phyloP scores from a whole-genome alignment of 2,797 vertebrate genomes.

The Phataginus tricuspis region DNA sequence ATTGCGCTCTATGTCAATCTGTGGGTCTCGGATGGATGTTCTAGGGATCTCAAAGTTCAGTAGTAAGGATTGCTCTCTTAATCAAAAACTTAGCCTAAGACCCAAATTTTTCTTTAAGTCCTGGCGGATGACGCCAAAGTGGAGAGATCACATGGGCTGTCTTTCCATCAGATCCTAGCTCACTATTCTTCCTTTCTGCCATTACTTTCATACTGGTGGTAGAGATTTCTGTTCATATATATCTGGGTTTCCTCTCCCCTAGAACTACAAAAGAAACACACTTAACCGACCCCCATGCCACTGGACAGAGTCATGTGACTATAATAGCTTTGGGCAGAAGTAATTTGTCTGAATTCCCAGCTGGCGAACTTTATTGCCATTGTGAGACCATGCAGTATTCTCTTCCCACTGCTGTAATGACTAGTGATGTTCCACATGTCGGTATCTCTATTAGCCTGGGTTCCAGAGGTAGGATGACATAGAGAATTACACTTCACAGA shows the following conservation, averaged over 20 bases:
- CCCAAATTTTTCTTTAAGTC: neutral
- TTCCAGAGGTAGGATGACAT: neutral
- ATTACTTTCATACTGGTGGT: conserved; percentile 37
- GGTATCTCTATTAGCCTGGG: neutral
- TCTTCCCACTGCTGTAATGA: neutral
- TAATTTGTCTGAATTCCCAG: neutral
- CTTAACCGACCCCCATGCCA: neutral
- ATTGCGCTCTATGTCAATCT: neutral
- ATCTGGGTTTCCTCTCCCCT: neutral
- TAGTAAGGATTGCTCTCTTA: neutral
- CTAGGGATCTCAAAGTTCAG: neutral
- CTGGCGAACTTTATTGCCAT: neutral
- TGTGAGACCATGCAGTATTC: neutral
- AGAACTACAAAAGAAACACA: neutral
- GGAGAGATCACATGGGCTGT: neutral
- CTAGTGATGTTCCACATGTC: neutral
- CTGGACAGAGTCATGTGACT: neutral
- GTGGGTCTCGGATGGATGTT: neutral
- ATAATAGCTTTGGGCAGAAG: neutral
- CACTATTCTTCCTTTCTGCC: neutral
- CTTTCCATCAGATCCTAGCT: neutral
- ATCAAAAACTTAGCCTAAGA: neutral
- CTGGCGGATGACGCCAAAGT: neutral
- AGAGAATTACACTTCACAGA: neutral
- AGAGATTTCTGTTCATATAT: neutral